These are phyloP conservation scores for Amphibalanus amphitrite DNA, from an alignment of 1,140 invertebrate genomes.

Conservation along the genomic window DNA sequence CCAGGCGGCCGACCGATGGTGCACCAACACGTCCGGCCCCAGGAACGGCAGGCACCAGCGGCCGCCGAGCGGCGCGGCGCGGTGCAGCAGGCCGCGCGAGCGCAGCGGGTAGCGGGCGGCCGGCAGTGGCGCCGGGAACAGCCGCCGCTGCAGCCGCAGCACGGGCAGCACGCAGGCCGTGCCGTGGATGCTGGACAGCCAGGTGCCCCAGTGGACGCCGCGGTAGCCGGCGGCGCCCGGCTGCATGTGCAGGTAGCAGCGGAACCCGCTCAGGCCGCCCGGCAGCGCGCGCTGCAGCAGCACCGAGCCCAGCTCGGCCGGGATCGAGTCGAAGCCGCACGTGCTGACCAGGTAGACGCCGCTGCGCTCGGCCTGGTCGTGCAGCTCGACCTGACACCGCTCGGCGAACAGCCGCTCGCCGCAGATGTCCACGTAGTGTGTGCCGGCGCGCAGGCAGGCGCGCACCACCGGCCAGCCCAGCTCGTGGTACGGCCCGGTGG, in stretches of 20 bases:
- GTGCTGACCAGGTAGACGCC: background rate
- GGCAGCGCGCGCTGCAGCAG: background rate
- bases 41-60: background rate
- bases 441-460: background rate
- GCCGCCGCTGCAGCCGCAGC: background rate
- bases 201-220: background rate
- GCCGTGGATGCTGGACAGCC: background rate
- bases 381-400: background rate
- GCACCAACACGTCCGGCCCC: background rate
- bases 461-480: background rate
- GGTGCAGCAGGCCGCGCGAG: background rate
- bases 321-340: conserved; percentile 4
- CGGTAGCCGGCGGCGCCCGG: background rate
- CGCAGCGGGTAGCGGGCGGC: too few species aligned
- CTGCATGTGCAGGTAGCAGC: background rate
- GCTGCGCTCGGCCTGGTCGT: background rate
- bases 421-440: conserved; percentile 3
- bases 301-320: background rate
- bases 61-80: background rate
- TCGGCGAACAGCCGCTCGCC: background rate
- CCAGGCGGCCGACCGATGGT: background rate
- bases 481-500: background rate
- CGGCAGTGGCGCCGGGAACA: background rate
- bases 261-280: background rate
- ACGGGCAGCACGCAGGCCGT: background rate